Evolutionary conservation across 2,888 invertebrate genomes (phyloP).

Genomic region (Tetranychus truncatus): DNA sequence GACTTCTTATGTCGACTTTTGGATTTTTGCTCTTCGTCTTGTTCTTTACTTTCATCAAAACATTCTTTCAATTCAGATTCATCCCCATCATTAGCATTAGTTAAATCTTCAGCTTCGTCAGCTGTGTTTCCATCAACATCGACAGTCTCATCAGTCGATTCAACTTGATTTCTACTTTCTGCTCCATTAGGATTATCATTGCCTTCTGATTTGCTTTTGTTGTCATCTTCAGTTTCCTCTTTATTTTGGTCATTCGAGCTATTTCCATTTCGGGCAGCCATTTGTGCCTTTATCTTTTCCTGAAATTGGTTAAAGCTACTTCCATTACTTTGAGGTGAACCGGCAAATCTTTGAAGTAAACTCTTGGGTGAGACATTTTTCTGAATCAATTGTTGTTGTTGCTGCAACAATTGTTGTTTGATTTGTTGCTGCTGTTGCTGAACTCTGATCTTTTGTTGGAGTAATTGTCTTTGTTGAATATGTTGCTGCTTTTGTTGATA

Average conservation of each 20-base stretch:
- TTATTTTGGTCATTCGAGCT: background rate
- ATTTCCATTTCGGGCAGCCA: background rate
- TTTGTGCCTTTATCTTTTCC: constrained; percentile 1
- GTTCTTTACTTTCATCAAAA: background rate
- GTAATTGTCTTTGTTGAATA: constrained; percentile 6
- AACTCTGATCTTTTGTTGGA: background rate
- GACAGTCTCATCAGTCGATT: background rate
- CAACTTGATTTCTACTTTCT: background rate
- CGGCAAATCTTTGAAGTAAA: too few species aligned
- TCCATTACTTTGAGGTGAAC: background rate
- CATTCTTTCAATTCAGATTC: background rate
- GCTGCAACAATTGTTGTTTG: constrained; percentile 8
- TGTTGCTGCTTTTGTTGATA: background rate
- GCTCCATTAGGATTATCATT: too few species aligned
- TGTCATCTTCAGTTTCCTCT: background rate
- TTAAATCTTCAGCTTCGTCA: constrained; percentile 1
- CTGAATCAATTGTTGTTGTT: background rate
- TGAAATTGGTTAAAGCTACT: constrained; percentile 8
- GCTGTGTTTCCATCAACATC: background rate
- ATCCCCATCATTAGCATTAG: background rate
- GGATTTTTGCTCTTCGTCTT: background rate
- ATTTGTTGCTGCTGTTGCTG: constrained; percentile 13
- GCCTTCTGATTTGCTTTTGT: background rate
- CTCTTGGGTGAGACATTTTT: background rate
- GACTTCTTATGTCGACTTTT: background rate